Evolutionary conservation across 2,888 invertebrate species (phyloP).

Genomic region (Eledone cirrhosa): DNA sequence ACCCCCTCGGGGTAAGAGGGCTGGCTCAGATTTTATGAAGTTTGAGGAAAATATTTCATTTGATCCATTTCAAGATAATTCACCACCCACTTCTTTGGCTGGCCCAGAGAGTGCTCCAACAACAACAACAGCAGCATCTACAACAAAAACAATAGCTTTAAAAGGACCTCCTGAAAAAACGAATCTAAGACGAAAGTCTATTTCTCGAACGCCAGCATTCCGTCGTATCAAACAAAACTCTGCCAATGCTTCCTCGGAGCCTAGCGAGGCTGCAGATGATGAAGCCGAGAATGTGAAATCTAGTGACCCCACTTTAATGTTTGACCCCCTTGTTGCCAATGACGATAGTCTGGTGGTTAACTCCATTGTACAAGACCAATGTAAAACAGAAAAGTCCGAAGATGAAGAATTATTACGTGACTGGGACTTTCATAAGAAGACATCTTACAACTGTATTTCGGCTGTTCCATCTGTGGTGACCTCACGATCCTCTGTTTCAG

Average conservation of each 20-base stretch:
- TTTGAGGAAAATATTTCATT: not conserved
- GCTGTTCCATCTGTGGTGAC: not conserved
- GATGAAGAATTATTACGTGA: not conserved
- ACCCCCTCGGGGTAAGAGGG: constrained; percentile 1
- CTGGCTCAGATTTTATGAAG: not conserved
- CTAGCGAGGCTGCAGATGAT: not conserved
- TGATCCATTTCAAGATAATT: constrained; percentile 15
- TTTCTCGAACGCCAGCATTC: constrained; percentile 19
- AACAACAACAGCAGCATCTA: not conserved
- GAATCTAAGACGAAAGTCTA: not conserved
- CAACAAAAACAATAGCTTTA: not conserved
- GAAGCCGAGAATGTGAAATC: not conserved
- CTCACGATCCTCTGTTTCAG: not conserved
- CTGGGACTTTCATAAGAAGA: constrained; percentile 18
- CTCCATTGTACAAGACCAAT: not conserved
- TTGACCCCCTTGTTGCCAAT: not conserved
- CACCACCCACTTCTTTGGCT: not conserved
- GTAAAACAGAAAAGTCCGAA: not conserved
- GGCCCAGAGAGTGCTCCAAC: not conserved
- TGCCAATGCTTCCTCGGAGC: not conserved
- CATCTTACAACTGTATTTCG: not conserved
- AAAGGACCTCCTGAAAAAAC: not conserved
- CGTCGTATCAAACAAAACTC: not conserved
- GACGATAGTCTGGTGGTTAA: not conserved
- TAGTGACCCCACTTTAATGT: not conserved